Base-by-base conservation (phyloP, 2,113 vertebrate genomes). In the Oreochromis tanganicae region DNA sequence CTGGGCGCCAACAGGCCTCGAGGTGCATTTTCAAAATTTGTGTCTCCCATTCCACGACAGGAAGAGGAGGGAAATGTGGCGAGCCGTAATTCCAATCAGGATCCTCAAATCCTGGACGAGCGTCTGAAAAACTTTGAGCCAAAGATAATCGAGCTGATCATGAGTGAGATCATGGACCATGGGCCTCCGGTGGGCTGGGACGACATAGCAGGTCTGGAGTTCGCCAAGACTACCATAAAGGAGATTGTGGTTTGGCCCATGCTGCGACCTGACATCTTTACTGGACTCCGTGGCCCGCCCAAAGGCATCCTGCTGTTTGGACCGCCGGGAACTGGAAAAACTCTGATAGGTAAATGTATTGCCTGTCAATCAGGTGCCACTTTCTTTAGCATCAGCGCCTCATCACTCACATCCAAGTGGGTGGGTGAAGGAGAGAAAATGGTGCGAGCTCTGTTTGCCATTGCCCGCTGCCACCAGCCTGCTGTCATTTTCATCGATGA, bases 191-290 rank as follows among this genome's bases (percentile, higher is more conserved):
- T 99, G 14, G 89, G 83, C 46, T 99, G 99, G 98, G 98, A 99
- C 4, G 98, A 99, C 88, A 99, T 99, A 7, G 98, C 99, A 0
- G 98, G 98, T 3, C 96, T 99, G 19, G 98, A 99, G 75, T 99
- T 99, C 93, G 98, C 98, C 32, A 99, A 99, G 94, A 95, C 97
- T 9, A 98, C 98, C 1, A 98, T 99, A 82, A 98, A 99, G 88
- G 99, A 99, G 95, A 98, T 99, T 16, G 98, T 99, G 5, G 98
- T 99, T 16, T 99, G 98, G 98, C 99, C 99, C 54, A 99, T 99
- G 98, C 87, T 99, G 91, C 96, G 98, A 21, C 98, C 98, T 8
- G 99, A 99, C 90, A 98, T 99, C 90, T 99, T 99, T 82, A 99
- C 97, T 1, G 98, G 99, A 1, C 94, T 99, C 11, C 97, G 98